Base-by-base conservation (phyloP, 37 sponge, comb jelly and placozoan genomes). In the Agelas oroides region DNA sequence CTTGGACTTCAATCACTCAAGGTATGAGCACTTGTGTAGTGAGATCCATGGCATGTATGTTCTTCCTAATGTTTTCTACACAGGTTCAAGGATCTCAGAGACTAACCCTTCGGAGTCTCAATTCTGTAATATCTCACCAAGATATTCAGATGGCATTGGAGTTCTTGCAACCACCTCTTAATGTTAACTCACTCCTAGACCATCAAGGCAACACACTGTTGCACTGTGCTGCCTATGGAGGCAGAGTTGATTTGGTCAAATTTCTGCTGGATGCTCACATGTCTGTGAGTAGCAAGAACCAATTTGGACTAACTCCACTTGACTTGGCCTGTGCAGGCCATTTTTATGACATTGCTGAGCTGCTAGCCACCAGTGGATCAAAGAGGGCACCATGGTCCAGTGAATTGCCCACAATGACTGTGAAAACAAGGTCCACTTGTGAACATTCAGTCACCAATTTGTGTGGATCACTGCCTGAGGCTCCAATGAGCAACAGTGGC, bases 201-300 rank as follows among this genome's bases (percentile, higher is more conserved):
- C n/a, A 35, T 0, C 30, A 54, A 17, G 56, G 56, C 16, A 81
- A 81, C 55, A 70, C 82, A 30, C 28, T 81, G 5, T 34, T 81
- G 40, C 82, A 81, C 36, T 28, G 21, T 65, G 82, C 82, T 28
- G 72, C 72, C 20, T 69, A 69, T 31, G 70, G 56, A 54, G 82
- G 82, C 32, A 40, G 82, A 21, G 1, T 33, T 0, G 71, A 81
- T 59, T 36, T 65, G 21, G 80, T 79, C 52, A 41, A 24, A 39
- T 65, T 73, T 73, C 78, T 77, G 18, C 78, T 77, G 58, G 3
- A 77, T 28, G 20, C 34, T 28, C 35, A 31, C 61, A 28, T 57
- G 8, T 13, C 53, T 59, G 23, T 31, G 1, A 25, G 70, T 16
- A 32, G 23, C 40, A 46, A 28, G 16, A 81, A 81, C 54, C 53